phyloP scores from a whole-genome alignment of 2,113 vertebrate species.

The Fukomys damarensis region DNA sequence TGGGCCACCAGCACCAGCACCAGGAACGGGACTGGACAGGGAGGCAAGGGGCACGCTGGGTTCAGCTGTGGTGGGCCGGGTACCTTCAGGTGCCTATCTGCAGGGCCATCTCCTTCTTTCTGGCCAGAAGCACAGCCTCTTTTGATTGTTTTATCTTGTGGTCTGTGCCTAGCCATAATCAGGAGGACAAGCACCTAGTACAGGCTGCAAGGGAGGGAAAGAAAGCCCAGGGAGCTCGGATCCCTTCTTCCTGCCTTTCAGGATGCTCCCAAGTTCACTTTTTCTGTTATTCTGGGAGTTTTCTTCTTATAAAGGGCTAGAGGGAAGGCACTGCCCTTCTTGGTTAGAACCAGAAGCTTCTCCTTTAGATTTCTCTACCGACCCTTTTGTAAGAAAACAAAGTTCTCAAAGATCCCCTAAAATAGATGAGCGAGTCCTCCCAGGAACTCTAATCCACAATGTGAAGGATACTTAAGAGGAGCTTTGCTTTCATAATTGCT shows the following conservation, averaged over 20 bases:
- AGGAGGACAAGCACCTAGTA: neutral
- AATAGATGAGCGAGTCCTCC: neutral
- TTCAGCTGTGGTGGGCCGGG: neutral
- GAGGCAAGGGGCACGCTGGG: accelerated
- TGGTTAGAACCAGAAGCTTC: neutral
- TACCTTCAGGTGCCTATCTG: neutral
- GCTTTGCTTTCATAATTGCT: neutral
- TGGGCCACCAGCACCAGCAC: neutral
- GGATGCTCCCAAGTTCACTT: neutral
- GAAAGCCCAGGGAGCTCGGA: accelerated
- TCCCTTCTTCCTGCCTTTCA: neutral
- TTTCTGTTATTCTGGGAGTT: neutral
- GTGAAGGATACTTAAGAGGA: neutral
- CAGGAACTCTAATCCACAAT: neutral
- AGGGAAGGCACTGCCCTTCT: neutral
- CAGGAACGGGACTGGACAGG: accelerated
- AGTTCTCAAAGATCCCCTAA: neutral
- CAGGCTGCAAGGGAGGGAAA: neutral
- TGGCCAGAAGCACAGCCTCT: neutral
- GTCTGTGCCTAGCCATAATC: too few relatives aligned
- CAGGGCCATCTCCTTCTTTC: neutral
- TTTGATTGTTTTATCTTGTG: accelerated
- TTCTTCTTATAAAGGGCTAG: neutral
- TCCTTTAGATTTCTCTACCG: neutral
- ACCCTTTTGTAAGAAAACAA: neutral